phyloP scores from a whole-genome alignment of 2,888 invertebrate genomes.

The Caenorhabditis japonica region DNA sequence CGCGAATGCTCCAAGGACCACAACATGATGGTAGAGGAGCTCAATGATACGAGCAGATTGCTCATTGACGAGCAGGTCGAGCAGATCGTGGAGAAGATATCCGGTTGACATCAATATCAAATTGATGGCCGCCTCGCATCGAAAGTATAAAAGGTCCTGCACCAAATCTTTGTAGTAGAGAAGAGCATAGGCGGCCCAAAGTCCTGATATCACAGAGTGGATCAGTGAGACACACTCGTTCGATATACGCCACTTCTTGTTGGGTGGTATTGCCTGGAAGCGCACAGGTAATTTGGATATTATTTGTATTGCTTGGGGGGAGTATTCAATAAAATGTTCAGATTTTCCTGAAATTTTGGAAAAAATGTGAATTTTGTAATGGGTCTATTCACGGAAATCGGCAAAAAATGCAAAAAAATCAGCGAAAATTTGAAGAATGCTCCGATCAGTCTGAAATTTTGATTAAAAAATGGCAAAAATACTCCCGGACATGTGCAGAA shows the following conservation, averaged over 20 bases:
- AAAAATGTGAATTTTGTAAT: too few species aligned
- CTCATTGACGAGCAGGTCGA: slow-evolving; percentile 76
- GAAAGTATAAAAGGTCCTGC: slow-evolving; percentile 62
- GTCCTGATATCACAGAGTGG: slow-evolving; percentile 71
- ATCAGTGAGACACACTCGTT: slow-evolving; percentile 75
- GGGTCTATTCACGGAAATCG: too few species aligned
- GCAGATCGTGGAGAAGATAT: slow-evolving; percentile 74
- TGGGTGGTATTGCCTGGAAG: slow-evolving; percentile 70
- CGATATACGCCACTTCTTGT: slow-evolving; percentile 76
- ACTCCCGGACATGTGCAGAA: too few species aligned
- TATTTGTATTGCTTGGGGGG: too few species aligned
- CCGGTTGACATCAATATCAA: slow-evolving; percentile 72
- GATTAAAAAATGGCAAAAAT: too few species aligned
- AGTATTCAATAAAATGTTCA: too few species aligned
- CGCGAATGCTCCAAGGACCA: slow-evolving; percentile 72
- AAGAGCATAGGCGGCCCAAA: slow-evolving; percentile 65
- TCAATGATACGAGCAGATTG: slow-evolving; percentile 75
- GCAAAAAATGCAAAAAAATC: too few species aligned
- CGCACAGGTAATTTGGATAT: too few species aligned
- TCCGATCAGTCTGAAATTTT: too few species aligned
- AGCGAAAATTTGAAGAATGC: too few species aligned
- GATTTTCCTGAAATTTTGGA: too few species aligned
- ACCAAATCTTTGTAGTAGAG: slow-evolving; percentile 59
- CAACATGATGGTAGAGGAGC: slow-evolving; percentile 76
- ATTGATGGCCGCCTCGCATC: slow-evolving; percentile 57